A percentile compares a stretch with the other conserved stretches of the same genome.
These are phyloP conservation scores for Chloebia gouldiae DNA, from an alignment of 2,113 vertebrate species.

Conservation along the genomic window DNA sequence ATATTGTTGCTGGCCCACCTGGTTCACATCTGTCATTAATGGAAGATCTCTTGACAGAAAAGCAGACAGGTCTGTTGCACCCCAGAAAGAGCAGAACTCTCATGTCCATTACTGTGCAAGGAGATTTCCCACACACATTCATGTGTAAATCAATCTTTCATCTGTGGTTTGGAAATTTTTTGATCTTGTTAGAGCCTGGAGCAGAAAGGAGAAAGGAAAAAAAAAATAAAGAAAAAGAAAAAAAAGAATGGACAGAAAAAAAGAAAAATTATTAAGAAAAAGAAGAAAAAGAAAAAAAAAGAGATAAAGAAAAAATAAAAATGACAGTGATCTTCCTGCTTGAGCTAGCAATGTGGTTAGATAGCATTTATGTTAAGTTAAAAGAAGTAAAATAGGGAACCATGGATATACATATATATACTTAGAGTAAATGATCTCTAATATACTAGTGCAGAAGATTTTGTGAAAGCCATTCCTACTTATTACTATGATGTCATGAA, in stretches of 20 bases:
- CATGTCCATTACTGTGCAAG: not conserved
- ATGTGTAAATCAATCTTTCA: not conserved
- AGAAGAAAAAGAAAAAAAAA: not conserved
- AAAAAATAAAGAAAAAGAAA: rapidly evolving
- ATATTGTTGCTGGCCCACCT: not conserved
- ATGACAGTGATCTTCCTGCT: not conserved
- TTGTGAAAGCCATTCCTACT: not conserved
- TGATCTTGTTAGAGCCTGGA: not conserved
- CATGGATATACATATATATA: rapidly evolving
- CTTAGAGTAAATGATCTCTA: not conserved
- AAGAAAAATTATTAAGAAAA: rapidly evolving
- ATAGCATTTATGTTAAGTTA: not conserved
- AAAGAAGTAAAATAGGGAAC: not conserved
- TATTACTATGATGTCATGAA: not conserved
- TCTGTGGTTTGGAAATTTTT: not conserved
- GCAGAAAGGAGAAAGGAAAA: not conserved
- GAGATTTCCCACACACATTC: not conserved
- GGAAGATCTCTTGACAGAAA: not conserved
- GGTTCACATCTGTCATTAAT: not conserved
- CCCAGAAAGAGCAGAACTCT: not conserved
- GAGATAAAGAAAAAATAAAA: not conserved
- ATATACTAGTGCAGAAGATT: not conserved
- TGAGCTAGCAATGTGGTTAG: not conserved
- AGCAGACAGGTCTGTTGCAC: not conserved
- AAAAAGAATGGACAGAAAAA: not conserved